Evolutionary conservation across 2,888 invertebrate genomes (phyloP), one percentile per base, ranked within the genome.

Genomic region (Nematopogon swammerdamellus): DNA sequence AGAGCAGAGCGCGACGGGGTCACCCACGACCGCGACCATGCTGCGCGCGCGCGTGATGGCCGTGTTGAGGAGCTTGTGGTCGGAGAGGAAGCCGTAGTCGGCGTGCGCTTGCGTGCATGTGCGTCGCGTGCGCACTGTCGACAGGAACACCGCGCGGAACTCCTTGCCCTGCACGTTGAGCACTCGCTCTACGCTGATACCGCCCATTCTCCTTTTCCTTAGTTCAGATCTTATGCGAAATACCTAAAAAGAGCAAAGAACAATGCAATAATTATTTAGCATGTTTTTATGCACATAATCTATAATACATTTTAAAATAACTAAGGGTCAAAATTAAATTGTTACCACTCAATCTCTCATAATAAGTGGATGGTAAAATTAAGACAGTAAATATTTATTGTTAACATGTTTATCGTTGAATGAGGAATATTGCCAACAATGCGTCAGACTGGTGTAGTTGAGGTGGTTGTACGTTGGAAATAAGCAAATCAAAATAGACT

Each of bases 141-240:
- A 91, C 51, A 93, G 72, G 60, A 93, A 88, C 47, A 93, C 86
- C 1, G 88, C 91, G 8, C 91, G 81, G 63, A 92, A 93, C 68
- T 93, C 92, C 63, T 92, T 93, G 62, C 92, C 92, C 73, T 92
- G 92, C 1, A 92, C 91, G 68, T 92, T 92, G 11, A 91, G 74
- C 2, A 92, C 91, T 51, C 92, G 74, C 62, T 92, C 92, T 2
- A 92, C 92, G 11, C 89, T 88, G 45, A 92, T 87, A 51, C 87
- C 86, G 54, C 83, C 84, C 68, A 92, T 81, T 25, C 86, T 81
- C 4, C 86, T 81, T 61, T 90, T 90, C 19, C 91, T 75, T 49
- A 93, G 67, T 60, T 91, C 91, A 20, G 85, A 84, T 51, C 92
- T 82, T 54, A 93, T 91, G 54, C 88, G 80, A 57, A 85, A 84